Evolutionary conservation across 2,888 invertebrate species (phyloP), one percentile per base, ranked within the genome.

Genomic region (Tetropium fuscum): DNA sequence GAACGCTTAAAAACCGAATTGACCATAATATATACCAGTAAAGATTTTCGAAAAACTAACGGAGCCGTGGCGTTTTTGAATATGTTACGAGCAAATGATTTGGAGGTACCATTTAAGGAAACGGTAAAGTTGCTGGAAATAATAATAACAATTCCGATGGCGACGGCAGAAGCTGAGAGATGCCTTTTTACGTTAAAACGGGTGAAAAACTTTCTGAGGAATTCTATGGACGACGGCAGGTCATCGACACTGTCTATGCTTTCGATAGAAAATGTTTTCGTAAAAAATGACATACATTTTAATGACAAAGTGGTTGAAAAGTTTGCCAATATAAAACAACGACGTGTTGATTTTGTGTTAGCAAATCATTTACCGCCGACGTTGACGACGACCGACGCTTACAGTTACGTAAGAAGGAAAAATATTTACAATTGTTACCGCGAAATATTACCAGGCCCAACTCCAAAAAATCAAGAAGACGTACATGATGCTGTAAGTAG

Each of bases 241-340:
- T 30, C 32, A 30, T 15, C 30, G 7, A 32, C 30, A n/a, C 32
- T 45, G 8, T 27, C 30, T n/a, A 45, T 45, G 16, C 10, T 45
- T n/a, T 45, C 36, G 8, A 10, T 38, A 20, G 49, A 49, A 20
- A 49, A 49, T n/a, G 10, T 1, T 47, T 30, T 47, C 7, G 16
- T 47, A 15, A 47, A 34, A 32, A 34, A 11, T 8, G 47, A 47
- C 47, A 7, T 22, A 1, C 15, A 47, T 15, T 47, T 47, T 18
- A 47, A 47, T 32, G 47, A 47, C 7, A 32, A 47, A 47, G 47
- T 47, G 18, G 32, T 47, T 8, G 47, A 47, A 30, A 32, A 16
- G 47, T 47, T 47, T 47, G 47, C 34, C 10, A 45, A 10, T 47
- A 32, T 5, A 18, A 32, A 47, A 47, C 45, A 34, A 27, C 25